A percentile compares a stretch with the other conserved stretches of the same genome.
These are phyloP conservation scores for Aythya fuligula DNA, from an alignment of 2,797 vertebrate species.

Conservation along the genomic window DNA sequence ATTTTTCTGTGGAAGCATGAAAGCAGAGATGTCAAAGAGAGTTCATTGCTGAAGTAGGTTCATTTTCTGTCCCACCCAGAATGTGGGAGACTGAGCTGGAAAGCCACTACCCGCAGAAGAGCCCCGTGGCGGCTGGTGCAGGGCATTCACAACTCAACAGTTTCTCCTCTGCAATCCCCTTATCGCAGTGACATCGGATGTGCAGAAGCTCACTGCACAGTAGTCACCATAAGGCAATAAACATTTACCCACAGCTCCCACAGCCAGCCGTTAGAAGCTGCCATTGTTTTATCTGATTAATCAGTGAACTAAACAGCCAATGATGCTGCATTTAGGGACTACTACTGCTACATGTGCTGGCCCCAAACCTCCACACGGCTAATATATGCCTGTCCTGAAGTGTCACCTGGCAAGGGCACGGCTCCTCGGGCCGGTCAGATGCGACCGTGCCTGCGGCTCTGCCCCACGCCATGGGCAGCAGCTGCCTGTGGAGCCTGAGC, in stretches of 20 bases:
- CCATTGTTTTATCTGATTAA: background rate
- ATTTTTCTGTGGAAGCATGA: background rate
- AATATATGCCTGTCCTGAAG: accelerated
- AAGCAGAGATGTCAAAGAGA: background rate
- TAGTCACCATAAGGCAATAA: background rate
- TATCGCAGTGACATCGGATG: accelerated
- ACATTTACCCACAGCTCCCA: background rate
- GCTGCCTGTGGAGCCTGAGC: background rate
- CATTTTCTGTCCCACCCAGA: background rate
- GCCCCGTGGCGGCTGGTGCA: background rate
- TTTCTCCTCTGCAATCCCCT: background rate
- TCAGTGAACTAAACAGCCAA: background rate
- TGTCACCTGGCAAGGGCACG: accelerated
- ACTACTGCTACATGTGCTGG: accelerated
- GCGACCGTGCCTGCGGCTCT: accelerated
- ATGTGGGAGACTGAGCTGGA: background rate
- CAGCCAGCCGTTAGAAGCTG: background rate
- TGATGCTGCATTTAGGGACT: accelerated
- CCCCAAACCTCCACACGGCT: accelerated
- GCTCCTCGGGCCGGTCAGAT: accelerated
- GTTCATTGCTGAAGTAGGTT: background rate
- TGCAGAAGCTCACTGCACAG: accelerated
- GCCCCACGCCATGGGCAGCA: accelerated
- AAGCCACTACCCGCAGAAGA: background rate
- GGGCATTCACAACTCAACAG: background rate